Percentiles rank a stretch among this genome's conserved stretches.
phyloP scores from a whole-genome alignment of 2,888 invertebrate species.

The Dorcus parallelipipedus region DNA sequence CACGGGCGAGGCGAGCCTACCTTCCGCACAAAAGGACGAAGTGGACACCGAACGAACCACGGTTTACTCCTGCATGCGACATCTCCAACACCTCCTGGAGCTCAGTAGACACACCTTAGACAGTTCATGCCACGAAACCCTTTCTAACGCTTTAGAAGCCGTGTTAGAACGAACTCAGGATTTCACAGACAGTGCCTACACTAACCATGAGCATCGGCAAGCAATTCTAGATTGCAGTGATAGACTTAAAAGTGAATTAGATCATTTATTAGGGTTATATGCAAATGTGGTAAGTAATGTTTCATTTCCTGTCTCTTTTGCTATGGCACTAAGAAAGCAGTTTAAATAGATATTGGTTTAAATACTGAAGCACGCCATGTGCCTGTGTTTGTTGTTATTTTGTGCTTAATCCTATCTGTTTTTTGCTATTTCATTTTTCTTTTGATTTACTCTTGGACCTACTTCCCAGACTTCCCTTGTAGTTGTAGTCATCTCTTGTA shows the following conservation, averaged over 20 bases:
- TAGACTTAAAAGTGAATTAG: conserved; percentile 85
- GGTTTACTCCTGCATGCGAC: conserved; percentile 77
- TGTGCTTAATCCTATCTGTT: too few species aligned
- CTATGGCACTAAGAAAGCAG: too few species aligned
- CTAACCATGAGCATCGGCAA: conserved; percentile 94
- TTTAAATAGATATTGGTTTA: too few species aligned
- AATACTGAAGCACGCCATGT: too few species aligned
- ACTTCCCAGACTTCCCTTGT: too few species aligned
- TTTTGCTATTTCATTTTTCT: too few species aligned
- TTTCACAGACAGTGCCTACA: conserved; percentile 99
- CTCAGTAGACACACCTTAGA: conserved; percentile 75
- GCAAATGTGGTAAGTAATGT: conserved; percentile 68
- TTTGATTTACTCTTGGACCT: too few species aligned
- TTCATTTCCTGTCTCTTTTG: too few species aligned
- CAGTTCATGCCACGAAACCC: conserved; percentile 65
- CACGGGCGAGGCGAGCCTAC: conserved; percentile 45
- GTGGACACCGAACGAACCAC: conserved; percentile 65
- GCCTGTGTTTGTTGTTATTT: too few species aligned
- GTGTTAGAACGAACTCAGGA: conserved; percentile 94
- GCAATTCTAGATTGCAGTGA: conserved; percentile 86
- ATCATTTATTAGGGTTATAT: conserved; percentile 82
- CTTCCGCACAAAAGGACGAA: conserved; percentile 54
- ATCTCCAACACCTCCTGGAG: conserved; percentile 82
- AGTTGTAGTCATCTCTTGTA: too few species aligned
- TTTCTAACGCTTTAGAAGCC: conserved; percentile 83